A percentile compares a stretch with the other conserved stretches of the same genome.
These are phyloP conservation scores for Gymnothorax javanicus DNA, from an alignment of 2,797 vertebrate species.

Conservation along the genomic window DNA sequence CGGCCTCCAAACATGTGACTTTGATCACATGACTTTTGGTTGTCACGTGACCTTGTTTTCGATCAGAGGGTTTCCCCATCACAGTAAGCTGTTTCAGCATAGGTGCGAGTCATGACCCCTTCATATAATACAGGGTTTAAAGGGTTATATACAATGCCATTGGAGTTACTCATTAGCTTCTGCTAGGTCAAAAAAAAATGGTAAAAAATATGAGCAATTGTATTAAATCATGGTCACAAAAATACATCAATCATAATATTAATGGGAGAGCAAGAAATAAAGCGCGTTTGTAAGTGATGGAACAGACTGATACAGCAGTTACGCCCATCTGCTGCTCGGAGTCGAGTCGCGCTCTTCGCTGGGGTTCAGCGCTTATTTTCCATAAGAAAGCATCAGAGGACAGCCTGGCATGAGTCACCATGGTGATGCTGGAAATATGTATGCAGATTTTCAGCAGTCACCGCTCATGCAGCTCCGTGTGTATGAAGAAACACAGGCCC, in stretches of 20 bases:
- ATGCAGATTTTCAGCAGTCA: slow-evolving; percentile 28
- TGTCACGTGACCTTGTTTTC: too few species aligned
- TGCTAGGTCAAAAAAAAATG: too few species aligned
- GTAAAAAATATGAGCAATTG: too few species aligned
- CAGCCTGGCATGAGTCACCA: slow-evolving; percentile 38
- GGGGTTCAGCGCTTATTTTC: slow-evolving; percentile 30
- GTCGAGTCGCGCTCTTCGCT: neutral
- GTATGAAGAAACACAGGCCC: slow-evolving; percentile 34
- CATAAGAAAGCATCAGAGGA: slow-evolving; percentile 37
- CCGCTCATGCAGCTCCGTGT: slow-evolving; percentile 3
- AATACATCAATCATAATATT: neutral
- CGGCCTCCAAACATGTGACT: too few species aligned
- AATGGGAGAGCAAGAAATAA: neutral
- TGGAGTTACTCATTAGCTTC: too few species aligned
- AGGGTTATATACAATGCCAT: too few species aligned
- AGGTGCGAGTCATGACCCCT: too few species aligned
- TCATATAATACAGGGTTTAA: too few species aligned
- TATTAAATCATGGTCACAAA: neutral
- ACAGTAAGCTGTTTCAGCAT: too few species aligned
- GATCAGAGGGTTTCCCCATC: too few species aligned
- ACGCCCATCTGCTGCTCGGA: neutral
- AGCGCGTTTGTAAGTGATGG: neutral
- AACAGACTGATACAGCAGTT: neutral
- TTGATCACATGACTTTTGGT: too few species aligned
- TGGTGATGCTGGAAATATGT: slow-evolving; percentile 4